A percentile compares a stretch with the other conserved stretches of the same genome.
These are phyloP conservation scores for Congeria kusceri DNA, from an alignment of 2,888 invertebrate species.

Conservation along the genomic window DNA sequence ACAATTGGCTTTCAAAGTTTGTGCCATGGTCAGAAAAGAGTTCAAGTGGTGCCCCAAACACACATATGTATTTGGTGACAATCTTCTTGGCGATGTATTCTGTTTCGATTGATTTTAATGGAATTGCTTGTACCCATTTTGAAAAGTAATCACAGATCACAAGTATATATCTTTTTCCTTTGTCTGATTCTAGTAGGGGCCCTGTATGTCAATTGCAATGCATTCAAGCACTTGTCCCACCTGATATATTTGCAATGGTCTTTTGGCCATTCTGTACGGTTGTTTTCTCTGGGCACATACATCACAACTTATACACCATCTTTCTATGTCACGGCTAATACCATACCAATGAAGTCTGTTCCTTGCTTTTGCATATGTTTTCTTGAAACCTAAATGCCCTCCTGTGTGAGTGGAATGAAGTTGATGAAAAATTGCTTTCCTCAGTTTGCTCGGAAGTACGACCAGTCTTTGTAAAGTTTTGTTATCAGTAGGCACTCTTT, in stretches of 20 bases:
- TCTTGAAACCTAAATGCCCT: constrained; percentile 10
- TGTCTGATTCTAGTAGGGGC: background rate
- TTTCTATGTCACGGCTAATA: background rate
- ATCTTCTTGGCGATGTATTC: background rate
- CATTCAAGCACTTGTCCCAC: constrained; percentile 12
- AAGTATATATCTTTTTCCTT: constrained; percentile 2
- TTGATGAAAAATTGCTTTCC: background rate
- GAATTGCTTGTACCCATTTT: constrained; percentile 9
- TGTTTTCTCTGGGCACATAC: too few relatives aligned
- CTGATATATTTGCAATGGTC: constrained; percentile 3
- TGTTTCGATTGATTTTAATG: constrained; percentile 4
- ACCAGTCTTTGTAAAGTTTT: background rate
- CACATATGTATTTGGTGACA: background rate
- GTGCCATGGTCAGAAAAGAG: constrained; percentile 1
- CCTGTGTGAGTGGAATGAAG: background rate
- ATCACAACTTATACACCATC: background rate
- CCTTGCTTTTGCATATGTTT: background rate
- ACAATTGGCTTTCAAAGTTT: constrained; percentile 11
- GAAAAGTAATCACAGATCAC: constrained; percentile 5
- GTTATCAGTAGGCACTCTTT: background rate
- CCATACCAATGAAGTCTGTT: constrained; percentile 17
- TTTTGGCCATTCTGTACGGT: too few relatives aligned
- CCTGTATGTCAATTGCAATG: background rate
- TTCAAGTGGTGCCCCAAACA: constrained; percentile 4
- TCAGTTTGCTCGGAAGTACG: background rate